These are phyloP conservation scores for Saxidomus purpurata DNA, from an alignment of 1,140 invertebrate species.

Conservation along the genomic window DNA sequence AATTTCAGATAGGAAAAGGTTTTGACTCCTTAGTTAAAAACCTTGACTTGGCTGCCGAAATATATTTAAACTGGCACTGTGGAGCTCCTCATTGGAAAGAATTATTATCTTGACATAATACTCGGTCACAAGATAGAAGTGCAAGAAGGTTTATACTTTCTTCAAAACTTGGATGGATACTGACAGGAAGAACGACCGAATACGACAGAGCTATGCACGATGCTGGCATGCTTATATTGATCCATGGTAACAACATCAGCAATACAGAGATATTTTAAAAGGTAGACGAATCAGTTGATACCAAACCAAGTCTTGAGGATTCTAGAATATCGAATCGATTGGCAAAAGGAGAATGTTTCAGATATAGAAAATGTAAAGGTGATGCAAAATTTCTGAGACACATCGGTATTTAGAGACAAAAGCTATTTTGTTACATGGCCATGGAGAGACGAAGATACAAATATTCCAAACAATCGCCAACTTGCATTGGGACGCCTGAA, in stretches of 20 bases:
- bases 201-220: not conserved
- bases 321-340: slow-evolving; percentile 65
- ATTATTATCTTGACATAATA: slow-evolving; percentile 39
- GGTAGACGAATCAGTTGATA: not conserved
- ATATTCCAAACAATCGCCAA: slow-evolving; percentile 58
- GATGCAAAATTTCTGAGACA: slow-evolving; percentile 39
- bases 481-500: slow-evolving; percentile 48
- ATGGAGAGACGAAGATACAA: slow-evolving; percentile 35
- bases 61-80: too few species aligned
- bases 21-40: slow-evolving; percentile 2
- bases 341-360: slow-evolving; percentile 27
- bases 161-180: slow-evolving; percentile 48
- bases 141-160: slow-evolving; percentile 1
- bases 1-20: not conserved
- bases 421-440: slow-evolving; percentile 59
- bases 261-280: not conserved
- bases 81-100: slow-evolving; percentile 25
- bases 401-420: slow-evolving; percentile 22
- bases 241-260: not conserved
- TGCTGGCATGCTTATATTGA: slow-evolving; percentile 26
- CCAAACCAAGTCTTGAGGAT: slow-evolving; percentile 45
- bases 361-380: slow-evolving; percentile 24
- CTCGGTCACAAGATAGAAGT: slow-evolving; percentile 13
- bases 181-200: slow-evolving; percentile 10
- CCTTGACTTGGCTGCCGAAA: not conserved